These are phyloP conservation scores for Adela reaumurella DNA, from an alignment of 2,888 invertebrate species.

Conservation along the genomic window DNA sequence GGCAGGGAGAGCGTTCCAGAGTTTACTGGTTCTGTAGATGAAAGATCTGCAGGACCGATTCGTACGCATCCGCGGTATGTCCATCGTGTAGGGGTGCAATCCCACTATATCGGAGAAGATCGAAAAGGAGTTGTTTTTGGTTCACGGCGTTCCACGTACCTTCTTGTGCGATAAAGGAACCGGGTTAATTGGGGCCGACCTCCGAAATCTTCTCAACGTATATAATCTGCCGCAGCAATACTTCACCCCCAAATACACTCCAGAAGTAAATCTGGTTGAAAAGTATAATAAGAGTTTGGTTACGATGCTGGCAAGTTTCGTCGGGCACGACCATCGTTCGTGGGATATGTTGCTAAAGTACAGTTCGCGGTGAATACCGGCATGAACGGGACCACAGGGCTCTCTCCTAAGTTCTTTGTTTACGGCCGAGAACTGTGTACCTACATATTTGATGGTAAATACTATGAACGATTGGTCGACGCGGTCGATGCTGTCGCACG, in stretches of 20 bases:
- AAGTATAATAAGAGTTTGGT: slow-evolving; percentile 3
- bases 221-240: slow-evolving; percentile 5
- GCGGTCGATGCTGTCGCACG: no score
- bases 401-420: slow-evolving; percentile 17
- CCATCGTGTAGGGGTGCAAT: no score
- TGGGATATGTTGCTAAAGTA: slow-evolving; percentile 18
- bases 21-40: no score
- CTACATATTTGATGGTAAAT: no score
- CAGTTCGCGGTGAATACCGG: no score
- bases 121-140: slow-evolving; percentile 2
- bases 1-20: no score
- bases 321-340: slow-evolving; percentile 5
- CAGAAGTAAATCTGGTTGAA: slow-evolving; percentile 4
- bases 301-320: not conserved
- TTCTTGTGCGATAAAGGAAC: slow-evolving; percentile 6
- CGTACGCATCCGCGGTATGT: no score
- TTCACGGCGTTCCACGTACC: not conserved
- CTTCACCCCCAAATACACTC: slow-evolving; percentile 6
- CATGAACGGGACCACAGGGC: no score
- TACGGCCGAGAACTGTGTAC: no score
- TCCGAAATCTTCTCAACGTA: slow-evolving; percentile 3
- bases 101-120: no score
- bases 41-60: no score
- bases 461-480: no score
- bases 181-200: slow-evolving; percentile 3